Base-by-base conservation (phyloP, 2,797 vertebrate genomes). In the Microcaecilia unicolor region DNA sequence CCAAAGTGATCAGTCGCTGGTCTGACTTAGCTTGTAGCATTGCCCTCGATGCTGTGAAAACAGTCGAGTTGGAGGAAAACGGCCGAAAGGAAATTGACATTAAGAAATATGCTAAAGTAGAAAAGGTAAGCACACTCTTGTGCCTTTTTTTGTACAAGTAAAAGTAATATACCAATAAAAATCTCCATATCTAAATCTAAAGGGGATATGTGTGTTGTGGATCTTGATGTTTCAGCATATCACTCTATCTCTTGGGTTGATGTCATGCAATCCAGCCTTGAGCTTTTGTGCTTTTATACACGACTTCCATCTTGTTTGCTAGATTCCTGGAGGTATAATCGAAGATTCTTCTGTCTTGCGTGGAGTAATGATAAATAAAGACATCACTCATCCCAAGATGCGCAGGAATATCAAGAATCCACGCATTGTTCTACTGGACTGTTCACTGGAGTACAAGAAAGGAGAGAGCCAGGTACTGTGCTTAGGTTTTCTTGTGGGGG, bases 331-430 rank as follows among this genome's bases (percentile, higher is more conserved):
- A 0, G 95, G 93, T 1, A 67, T 93, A 35, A 87, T 95, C 1
- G 93, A 98, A 42, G 94, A 98, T 17, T 97, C 92, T 0, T 84
- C 71, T 1, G 93, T 98, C 10, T 68, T 98, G 30, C 80, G 49
- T 10, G 93, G 95, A 0, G 88, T 98, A 41, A 98, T 98, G 95
- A 69, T 98, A 21, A 98, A 97, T 42, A 98, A 98, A 28, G 95
- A 98, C 0, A 88, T 98, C 12, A 97, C 92, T 1, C 94, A 98
- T 29, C 78, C 95, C 2, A 72, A 86, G 5, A 98, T 98, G 94
- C 83, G 79, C 2, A 79, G 94, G 4, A 54, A 76, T 3, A 97
- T 98, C 55, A 89, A 80, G 54, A 88, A 90, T 18, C 95, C 95
- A 0, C 80, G 94, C 1, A 92, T 98, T 0, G 37, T 98, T 35